Evolutionary conservation across 2,888 invertebrate genomes (phyloP), one percentile per base, ranked within the genome.

Genomic region (Cephus runcator): DNA sequence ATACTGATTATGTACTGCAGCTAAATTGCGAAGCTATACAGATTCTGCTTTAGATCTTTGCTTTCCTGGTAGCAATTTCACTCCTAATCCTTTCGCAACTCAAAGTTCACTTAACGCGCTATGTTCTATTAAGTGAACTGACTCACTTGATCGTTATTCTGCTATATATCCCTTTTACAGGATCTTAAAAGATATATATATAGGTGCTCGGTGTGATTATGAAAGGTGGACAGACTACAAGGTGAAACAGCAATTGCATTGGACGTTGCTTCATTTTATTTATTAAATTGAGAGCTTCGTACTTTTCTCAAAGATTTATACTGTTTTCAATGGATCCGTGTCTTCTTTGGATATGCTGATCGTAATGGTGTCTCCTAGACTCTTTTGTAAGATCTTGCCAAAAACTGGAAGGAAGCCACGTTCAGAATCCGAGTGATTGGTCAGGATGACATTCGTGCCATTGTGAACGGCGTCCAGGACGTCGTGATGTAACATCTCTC

Each of bases 401-500:
- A 98, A 96, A 12, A 91, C 91, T 69, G 92, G 92, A 9, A 98
- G 92, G 90, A 95, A 99, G 9, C 98, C 98, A 81, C 98, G 93
- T 91, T 99, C 99, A 0, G 98, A 97, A 92, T 98, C 97, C 69
- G 97, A 97, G 91, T 99, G 98, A 91, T 98, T 98, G 82, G 97
- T 97, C 31, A 98, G 92, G 86, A 98, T 95, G 0, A 98, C 98
- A 78, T 95, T 94, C 30, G 94, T 94, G 36, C 96, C 96, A 77
- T 93, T 94, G 86, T 97, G 97, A 34, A 95, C 93, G 0, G 97
- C 97, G 87, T 98, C 97, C 68, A 99, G 93, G 1, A 98, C 92
- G 83, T 98, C 98, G 88, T 99, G 99, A 91, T 99, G 99, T 1
- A 96, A 94, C 98, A 99, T 98, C 93, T 99, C 99, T 12, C 95